Evolutionary conservation across 2,888 invertebrate genomes (phyloP).

Genomic region (Hemistola chrysoprasaria): DNA sequence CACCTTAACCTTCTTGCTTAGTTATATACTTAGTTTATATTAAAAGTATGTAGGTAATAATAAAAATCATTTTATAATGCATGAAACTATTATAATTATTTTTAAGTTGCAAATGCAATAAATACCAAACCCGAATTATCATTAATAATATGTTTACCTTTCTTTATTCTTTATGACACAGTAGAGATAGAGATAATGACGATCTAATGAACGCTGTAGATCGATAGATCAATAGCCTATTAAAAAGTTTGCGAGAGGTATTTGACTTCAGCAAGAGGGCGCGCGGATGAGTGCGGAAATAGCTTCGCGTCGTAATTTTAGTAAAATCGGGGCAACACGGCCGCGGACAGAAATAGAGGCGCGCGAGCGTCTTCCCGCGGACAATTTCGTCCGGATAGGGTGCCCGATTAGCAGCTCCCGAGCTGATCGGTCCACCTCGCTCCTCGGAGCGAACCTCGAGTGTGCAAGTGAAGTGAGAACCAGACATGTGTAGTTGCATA

Average conservation of each 20-base stretch:
- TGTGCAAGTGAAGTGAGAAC: constrained; percentile 51
- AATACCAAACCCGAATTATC: too few relatives aligned
- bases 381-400: constrained; percentile 79
- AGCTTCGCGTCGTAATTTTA: constrained; percentile 79
- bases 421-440: constrained; percentile 28
- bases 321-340: constrained; percentile 81
- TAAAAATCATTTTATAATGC: too few relatives aligned
- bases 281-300: constrained; percentile 77
- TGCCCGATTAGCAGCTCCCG: constrained; percentile 62
- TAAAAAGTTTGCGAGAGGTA: constrained; percentile 50
- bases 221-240: constrained; percentile 14
- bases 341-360: constrained; percentile 78
- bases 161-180: too few relatives aligned
- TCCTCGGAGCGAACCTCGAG: constrained; percentile 25
- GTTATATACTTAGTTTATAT: too few relatives aligned
- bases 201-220: neutral
- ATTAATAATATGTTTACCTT: too few relatives aligned
- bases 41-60: too few relatives aligned
- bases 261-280: constrained; percentile 60
- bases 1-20: too few relatives aligned
- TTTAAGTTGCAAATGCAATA: too few relatives aligned
- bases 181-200: constrained; percentile 1
- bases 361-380: constrained; percentile 71
- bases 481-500: constrained; percentile 52
- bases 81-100: too few relatives aligned